A percentile compares a stretch with the other conserved stretches of the same genome.
Conservation (phyloP, 2,113 vertebrate genomes). For the Elgaria multicarinata region DNA sequence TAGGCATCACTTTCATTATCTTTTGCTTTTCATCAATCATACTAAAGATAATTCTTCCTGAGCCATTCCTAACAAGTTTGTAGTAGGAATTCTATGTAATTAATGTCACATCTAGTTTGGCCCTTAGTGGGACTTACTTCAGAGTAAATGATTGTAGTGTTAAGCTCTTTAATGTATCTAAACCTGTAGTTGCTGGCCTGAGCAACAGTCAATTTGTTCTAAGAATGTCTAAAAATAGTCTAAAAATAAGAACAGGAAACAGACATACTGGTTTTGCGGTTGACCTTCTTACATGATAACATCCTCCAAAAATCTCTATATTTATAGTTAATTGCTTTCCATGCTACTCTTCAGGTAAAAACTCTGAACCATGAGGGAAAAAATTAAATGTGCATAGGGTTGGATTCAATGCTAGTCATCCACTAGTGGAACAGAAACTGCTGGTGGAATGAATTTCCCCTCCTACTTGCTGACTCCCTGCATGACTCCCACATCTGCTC, state of each 20-base stretch:
- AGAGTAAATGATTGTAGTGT: background rate
- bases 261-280: background rate
- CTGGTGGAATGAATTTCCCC: no score
- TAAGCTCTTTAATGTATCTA: background rate
- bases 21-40: slow-evolving; percentile 5
- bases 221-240: background rate
- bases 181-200: background rate
- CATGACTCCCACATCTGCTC: no score
- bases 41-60: background rate
- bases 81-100: no score
- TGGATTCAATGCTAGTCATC: no score
- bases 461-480: no score
- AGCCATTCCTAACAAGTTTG: background rate
- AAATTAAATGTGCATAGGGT: no score
- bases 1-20: slow-evolving; percentile 11
- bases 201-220: background rate
- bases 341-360: no score
- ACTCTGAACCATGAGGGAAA: no score
- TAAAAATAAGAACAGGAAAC: background rate
- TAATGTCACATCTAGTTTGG: no score
- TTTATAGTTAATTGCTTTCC: background rate
- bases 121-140: no score
- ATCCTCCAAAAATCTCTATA: background rate
- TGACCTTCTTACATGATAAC: background rate
- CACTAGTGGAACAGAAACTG: no score